Base-by-base conservation (phyloP, 2,888 invertebrate genomes). In the Papilio elwesi region DNA sequence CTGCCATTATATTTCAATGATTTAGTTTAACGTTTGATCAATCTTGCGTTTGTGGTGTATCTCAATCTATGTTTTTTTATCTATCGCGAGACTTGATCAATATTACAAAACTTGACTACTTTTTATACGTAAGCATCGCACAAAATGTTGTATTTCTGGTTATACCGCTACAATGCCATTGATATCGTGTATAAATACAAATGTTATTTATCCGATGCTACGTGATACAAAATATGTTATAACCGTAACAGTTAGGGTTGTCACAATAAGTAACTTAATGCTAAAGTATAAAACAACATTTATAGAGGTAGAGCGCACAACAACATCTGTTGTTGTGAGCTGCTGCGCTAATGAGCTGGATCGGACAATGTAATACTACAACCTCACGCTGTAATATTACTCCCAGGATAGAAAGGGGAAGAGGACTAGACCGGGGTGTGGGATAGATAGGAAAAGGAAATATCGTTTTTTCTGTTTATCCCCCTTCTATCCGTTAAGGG, bases 141-240 rank as follows among this genome's bases (percentile, higher is more conserved):
- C 16, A 7, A 72, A 68, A 72, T 67, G 47, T 62, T 66, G 62
- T 36, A 55, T 53, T 48, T 64, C 64, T 38, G 55, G 55, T 57
- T 64, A 64, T 64, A 65, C 70, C 49, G 57, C 55, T 70, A 70
- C 67, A 59, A 68, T 16, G 36, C 15, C 48, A 64, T 70, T 48
- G 16, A 13, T 38, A 63, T 55, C 16, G 64, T 70, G 26, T 26
- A 26, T 26, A 26, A 26, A 64, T 70, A 70, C 57, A 70, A 55
- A 70, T 65, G 70, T 70, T 65, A 53, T 65, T 70, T 53, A 53
- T 70, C 26, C 12, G 64, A 70, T 49, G 55, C 64, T 55, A 15
- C 52, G 48, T 52, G 16, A 63, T 63, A 63, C 15, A 48, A 63
- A 63, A 63, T 63, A 48, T 47, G 48, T 63, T 47, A 48, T 12